Evolutionary conservation across 2,797 vertebrate species (phyloP).

Genomic region (Amazona finschi): DNA sequence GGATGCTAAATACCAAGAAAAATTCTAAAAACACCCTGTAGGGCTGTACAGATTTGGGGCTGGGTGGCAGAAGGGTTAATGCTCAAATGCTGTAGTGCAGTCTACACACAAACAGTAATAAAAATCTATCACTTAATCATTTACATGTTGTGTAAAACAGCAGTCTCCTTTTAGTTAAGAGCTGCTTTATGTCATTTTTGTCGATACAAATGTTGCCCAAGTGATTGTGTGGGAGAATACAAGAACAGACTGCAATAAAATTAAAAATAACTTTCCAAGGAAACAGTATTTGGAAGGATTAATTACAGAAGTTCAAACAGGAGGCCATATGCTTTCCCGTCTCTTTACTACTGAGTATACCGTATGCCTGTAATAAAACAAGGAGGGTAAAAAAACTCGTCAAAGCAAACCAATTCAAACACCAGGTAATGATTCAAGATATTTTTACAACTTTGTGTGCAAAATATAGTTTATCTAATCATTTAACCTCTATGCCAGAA

Average conservation of each 20-base stretch:
- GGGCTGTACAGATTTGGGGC: neutral
- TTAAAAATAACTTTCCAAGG: slow-evolving; percentile 76
- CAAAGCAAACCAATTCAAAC: slow-evolving; percentile 34
- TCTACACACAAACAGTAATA: slow-evolving; percentile 55
- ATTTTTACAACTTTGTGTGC: neutral
- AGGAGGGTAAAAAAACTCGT: neutral
- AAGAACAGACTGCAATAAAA: slow-evolving; percentile 74
- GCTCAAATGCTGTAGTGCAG: neutral
- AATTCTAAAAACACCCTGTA: neutral
- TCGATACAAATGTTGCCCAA: slow-evolving; percentile 65
- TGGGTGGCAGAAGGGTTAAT: neutral
- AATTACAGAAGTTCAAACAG: slow-evolving; percentile 78
- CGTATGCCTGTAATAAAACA: slow-evolving; percentile 62
- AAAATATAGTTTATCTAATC: neutral
- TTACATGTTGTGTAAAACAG: slow-evolving; percentile 57
- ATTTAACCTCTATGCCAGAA: neutral
- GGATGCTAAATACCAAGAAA: neutral
- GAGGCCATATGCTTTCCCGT: slow-evolving; percentile 70
- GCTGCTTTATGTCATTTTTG: slow-evolving; percentile 62
- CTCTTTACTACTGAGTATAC: slow-evolving; percentile 53
- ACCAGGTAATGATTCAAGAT: slow-evolving; percentile 51
- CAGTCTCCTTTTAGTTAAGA: slow-evolving; percentile 60
- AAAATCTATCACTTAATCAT: slow-evolving; percentile 69
- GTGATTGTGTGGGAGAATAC: slow-evolving; percentile 69
- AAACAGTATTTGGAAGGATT: slow-evolving; percentile 77